Evolutionary conservation across 2,113 vertebrate genomes (phyloP).

Genomic region (Craseonycteris thonglongyai): DNA sequence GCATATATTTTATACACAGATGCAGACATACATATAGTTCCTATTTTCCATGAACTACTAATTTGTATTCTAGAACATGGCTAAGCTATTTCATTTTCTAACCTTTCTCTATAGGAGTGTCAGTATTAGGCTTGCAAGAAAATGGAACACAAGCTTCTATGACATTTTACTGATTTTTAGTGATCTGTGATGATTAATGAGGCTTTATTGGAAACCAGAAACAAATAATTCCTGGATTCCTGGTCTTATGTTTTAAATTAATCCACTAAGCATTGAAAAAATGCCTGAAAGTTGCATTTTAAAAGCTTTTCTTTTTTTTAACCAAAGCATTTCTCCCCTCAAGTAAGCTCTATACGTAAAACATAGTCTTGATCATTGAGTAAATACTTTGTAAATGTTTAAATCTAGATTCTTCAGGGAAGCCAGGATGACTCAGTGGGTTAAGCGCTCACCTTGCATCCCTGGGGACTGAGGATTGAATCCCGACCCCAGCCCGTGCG

Average conservation of each 20-base stretch:
- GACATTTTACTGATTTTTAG: slow-evolving; percentile 51
- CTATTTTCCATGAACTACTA: neutral
- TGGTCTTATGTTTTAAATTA: slow-evolving; percentile 30
- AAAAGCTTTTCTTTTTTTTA: neutral
- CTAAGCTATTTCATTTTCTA: slow-evolving; percentile 1
- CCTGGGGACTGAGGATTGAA: no score
- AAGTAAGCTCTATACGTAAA: slow-evolving; percentile 12
- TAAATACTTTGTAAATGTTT: neutral
- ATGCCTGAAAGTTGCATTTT: slow-evolving; percentile 22
- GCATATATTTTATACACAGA: neutral
- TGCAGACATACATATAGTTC: neutral
- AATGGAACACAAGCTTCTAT: slow-evolving; percentile 31
- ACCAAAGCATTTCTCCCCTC: neutral
- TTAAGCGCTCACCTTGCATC: no score
- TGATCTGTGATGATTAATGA: slow-evolving; percentile 51
- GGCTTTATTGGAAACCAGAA: slow-evolving; percentile 57
- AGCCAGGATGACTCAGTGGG: no score
- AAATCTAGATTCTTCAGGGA: neutral
- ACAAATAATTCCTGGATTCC: slow-evolving; percentile 50
- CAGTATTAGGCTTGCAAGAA: slow-evolving; percentile 6
- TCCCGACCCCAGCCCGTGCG: no score
- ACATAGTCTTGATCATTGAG: neutral
- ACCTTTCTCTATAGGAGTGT: neutral
- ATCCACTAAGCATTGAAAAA: slow-evolving; percentile 43
- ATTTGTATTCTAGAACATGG: slow-evolving; percentile 2